Conservation (phyloP, 2,113 vertebrate species). For the Hassar affinis region DNA sequence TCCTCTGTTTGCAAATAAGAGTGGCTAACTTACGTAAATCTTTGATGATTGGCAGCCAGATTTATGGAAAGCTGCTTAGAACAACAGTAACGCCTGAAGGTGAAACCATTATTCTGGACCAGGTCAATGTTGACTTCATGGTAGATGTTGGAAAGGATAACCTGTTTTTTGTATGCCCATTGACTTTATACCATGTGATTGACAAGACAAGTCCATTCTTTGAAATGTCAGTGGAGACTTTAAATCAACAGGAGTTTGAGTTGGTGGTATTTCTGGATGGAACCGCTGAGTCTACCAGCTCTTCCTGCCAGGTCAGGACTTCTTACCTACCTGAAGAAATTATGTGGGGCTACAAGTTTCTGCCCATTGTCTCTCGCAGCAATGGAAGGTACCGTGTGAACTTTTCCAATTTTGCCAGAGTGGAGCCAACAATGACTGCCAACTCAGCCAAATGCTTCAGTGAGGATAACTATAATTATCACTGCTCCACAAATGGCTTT, state of each 20-base stretch:
- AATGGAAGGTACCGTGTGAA: slow-evolving; percentile 27
- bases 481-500: background rate
- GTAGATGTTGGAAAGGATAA: slow-evolving; percentile 37
- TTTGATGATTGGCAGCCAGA: slow-evolving; percentile 34
- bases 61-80: slow-evolving; percentile 33
- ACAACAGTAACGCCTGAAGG: slow-evolving; percentile 16
- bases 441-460: background rate
- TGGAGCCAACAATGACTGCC: slow-evolving; percentile 19
- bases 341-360: slow-evolving; percentile 39
- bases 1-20: slow-evolving; percentile 31
- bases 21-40: slow-evolving; percentile 42
- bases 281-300: slow-evolving; percentile 36
- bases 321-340: slow-evolving; percentile 41
- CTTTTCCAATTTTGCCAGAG: slow-evolving; percentile 30
- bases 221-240: slow-evolving; percentile 14
- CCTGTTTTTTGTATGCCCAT: slow-evolving; percentile 34
- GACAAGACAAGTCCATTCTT: slow-evolving; percentile 38
- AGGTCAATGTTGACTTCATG: slow-evolving; percentile 24
- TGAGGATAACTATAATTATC: background rate
- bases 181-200: slow-evolving; percentile 38
- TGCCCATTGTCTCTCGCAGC: slow-evolving; percentile 22
- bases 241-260: slow-evolving; percentile 39
- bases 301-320: slow-evolving; percentile 40
- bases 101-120: slow-evolving; percentile 29
- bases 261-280: slow-evolving; percentile 42